A percentile compares a stretch with the other conserved stretches of the same genome.
Conservation (phyloP, 2,797 vertebrate genomes). For the Cercopithecus hamlyni region DNA sequence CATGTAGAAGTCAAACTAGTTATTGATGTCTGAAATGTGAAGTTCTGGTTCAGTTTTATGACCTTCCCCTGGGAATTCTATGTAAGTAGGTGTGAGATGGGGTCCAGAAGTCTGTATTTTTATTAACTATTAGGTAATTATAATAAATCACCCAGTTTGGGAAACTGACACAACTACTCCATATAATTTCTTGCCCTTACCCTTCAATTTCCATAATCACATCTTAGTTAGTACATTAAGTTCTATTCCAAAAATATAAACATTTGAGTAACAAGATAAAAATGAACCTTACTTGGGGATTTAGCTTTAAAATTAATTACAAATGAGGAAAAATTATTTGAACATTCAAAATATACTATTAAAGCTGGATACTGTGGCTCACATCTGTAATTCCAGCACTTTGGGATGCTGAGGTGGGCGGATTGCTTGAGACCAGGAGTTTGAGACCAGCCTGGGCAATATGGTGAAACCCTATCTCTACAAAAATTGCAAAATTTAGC, state of each 20-base stretch:
- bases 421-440: neutral
- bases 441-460: neutral
- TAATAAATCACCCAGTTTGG: neutral
- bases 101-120: neutral
- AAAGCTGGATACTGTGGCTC: neutral
- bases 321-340: conserved; percentile 12
- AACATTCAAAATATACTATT: neutral
- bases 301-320: conserved; percentile 48
- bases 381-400: neutral
- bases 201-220: neutral
- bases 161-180: neutral
- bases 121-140: neutral
- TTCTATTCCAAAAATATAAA: neutral
- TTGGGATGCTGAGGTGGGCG: neutral
- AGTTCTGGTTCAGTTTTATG: neutral
- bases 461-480: neutral
- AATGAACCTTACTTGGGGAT: conserved; percentile 4
- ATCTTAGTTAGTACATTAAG: neutral
- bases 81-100: neutral
- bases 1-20: neutral
- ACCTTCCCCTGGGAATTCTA: neutral
- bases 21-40: neutral
- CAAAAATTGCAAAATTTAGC: neutral
- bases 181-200: neutral
- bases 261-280: conserved; percentile 55